phyloP scores from a whole-genome alignment of 2,797 vertebrate species.

The Discoglossus pictus region DNA sequence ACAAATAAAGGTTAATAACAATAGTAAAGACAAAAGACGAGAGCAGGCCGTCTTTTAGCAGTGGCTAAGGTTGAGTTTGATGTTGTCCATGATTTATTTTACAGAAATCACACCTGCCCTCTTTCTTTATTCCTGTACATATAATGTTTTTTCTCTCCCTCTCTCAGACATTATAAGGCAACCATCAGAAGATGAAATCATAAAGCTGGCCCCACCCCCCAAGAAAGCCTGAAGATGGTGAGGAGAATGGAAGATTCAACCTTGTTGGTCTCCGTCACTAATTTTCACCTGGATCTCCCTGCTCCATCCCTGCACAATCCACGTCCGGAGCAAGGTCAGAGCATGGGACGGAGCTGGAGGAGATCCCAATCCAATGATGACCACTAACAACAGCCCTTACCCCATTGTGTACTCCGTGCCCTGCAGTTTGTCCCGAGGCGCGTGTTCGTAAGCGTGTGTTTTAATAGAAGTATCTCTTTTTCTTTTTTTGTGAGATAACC shows the following conservation, averaged over 20 bases:
- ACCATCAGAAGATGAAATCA: conserved; percentile 95
- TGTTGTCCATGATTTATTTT: too few species aligned
- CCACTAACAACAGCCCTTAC: conserved; percentile 40
- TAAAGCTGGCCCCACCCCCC: conserved; percentile 91
- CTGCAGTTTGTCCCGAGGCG: conserved; percentile 30
- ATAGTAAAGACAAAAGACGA: too few species aligned
- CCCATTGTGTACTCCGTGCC: conserved; percentile 42
- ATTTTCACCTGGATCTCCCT: conserved; percentile 56
- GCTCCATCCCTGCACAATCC: conserved; percentile 15
- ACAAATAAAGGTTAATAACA: too few species aligned
- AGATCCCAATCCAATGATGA: conserved; percentile 28
- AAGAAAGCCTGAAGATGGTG: conserved; percentile 83
- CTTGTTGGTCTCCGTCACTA: conserved; percentile 24
- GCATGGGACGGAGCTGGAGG: conserved; percentile 53
- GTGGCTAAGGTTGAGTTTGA: too few species aligned
- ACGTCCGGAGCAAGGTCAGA: conserved; percentile 37
- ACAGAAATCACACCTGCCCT: too few species aligned
- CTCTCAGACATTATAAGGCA: conserved; percentile 89
- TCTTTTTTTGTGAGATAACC: conserved; percentile 31
- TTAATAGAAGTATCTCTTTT: conserved; percentile 37
- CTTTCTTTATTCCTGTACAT: background rate
- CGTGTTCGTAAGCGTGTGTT: conserved; percentile 39
- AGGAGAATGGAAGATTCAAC: conserved; percentile 18
- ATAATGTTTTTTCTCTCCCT: conserved; percentile 19
- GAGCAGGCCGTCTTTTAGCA: too few species aligned